Evolutionary conservation across 2,113 vertebrate genomes (phyloP).

Genomic region (Myxocyprinus asiaticus): DNA sequence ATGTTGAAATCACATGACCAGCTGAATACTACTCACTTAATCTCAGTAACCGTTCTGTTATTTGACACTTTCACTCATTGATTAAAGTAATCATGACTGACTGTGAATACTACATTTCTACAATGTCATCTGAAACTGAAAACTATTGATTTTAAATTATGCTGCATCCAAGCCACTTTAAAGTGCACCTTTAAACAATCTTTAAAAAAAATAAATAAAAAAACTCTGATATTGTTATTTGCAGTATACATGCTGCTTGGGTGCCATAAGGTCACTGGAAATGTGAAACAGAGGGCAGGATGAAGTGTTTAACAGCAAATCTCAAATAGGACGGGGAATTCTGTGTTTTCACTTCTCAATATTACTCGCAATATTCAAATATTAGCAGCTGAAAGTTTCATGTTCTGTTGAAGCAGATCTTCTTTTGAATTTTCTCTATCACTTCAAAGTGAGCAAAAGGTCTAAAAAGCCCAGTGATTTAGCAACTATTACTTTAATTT

Average conservation of each 20-base stretch:
- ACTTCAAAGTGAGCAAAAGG: background rate
- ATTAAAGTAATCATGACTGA: too few relatives aligned
- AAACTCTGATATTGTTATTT: background rate
- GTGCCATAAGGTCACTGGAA: background rate
- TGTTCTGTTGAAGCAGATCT: background rate
- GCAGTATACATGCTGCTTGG: background rate
- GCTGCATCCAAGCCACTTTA: too few relatives aligned
- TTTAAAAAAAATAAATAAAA: too few relatives aligned
- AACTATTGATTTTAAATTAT: too few relatives aligned
- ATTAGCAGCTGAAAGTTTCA: constrained; percentile 2
- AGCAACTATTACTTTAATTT: background rate
- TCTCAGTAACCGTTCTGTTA: too few relatives aligned
- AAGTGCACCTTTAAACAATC: too few relatives aligned
- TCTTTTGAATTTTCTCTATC: background rate
- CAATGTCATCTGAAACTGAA: too few relatives aligned
- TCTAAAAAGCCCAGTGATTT: background rate
- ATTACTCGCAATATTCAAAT: constrained; percentile 5
- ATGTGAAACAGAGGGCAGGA: background rate
- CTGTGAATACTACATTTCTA: too few relatives aligned
- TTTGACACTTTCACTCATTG: too few relatives aligned
- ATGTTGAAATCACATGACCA: too few relatives aligned
- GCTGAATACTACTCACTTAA: too few relatives aligned
- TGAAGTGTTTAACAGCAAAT: background rate
- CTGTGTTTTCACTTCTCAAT: constrained; percentile 7
- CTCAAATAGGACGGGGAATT: background rate